These are phyloP conservation scores for Pseudomyrmex cubaensis DNA, from an alignment of 1,140 invertebrate species.

Conservation along the genomic window DNA sequence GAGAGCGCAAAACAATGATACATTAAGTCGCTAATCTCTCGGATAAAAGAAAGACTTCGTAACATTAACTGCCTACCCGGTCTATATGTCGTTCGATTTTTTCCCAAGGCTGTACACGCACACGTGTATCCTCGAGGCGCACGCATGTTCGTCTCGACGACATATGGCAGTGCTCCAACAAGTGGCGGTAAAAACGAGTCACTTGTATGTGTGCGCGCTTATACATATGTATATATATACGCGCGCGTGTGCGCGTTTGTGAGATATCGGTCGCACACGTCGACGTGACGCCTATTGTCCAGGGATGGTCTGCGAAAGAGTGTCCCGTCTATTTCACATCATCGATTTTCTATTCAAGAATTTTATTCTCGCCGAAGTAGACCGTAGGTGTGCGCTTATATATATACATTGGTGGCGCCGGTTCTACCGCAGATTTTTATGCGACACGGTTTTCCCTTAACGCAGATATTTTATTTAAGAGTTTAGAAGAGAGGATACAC, in stretches of 20 bases:
- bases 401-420: neutral
- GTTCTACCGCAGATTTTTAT: neutral
- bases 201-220: neutral
- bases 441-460: neutral
- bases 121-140: slow-evolving; percentile 40
- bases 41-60: neutral
- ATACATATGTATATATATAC: neutral
- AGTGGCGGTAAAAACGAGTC: slow-evolving; percentile 76
- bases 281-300: slow-evolving; percentile 42
- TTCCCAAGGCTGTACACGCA: slow-evolving; percentile 58
- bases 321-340: slow-evolving; percentile 13
- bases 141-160: slow-evolving; percentile 56
- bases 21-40: neutral
- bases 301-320: slow-evolving; percentile 25
- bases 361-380: neutral
- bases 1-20: neutral
- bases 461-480: neutral
- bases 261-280: slow-evolving; percentile 37
- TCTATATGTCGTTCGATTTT: slow-evolving; percentile 36
- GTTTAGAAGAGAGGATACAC: neutral
- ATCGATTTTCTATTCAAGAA: slow-evolving; percentile 48
- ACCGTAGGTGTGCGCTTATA: no score
- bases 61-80: neutral
- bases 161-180: slow-evolving; percentile 82
- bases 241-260: neutral